Conservation (phyloP, 2,888 invertebrate species). For the Dryomyza anilis region DNA sequence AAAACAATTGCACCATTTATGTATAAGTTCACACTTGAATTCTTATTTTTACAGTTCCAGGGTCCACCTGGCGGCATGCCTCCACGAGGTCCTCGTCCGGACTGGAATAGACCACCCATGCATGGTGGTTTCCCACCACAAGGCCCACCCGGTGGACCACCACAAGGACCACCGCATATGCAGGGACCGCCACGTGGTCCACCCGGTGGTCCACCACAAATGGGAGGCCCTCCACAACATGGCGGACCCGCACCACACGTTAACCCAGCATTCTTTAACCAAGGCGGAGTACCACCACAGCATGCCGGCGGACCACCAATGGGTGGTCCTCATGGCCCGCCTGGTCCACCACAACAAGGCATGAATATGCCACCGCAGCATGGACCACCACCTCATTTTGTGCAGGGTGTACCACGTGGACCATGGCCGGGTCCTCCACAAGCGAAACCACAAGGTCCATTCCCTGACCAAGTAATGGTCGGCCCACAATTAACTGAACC, state of each 20-base stretch:
- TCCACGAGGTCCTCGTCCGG: conserved; percentile 67
- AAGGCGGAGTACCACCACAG: conserved; percentile 62
- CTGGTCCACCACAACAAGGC: conserved; percentile 62
- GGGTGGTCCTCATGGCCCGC: conserved; percentile 64
- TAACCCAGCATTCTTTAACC: conserved; percentile 95
- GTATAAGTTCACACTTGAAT: no score
- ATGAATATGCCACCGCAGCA: conserved; percentile 63
- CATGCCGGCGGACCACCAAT: conserved; percentile 65
- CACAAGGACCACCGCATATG: conserved; percentile 73
- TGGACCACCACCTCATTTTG: conserved; percentile 73
- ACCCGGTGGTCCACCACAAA: conserved; percentile 66
- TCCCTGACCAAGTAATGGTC: conserved; percentile 62
- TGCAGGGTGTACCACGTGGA: conserved; percentile 72
- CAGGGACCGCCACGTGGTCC: conserved; percentile 70
- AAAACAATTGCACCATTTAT: neutral
- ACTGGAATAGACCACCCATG: conserved; percentile 79
- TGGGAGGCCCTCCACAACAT: conserved; percentile 62
- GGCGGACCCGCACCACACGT: conserved; percentile 90
- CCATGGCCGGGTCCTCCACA: conserved; percentile 68
- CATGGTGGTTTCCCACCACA: conserved; percentile 69
- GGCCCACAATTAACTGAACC: conserved; percentile 79
- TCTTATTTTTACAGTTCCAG: conserved; percentile 55
- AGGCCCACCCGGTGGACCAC: conserved; percentile 65
- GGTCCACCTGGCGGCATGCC: conserved; percentile 64
- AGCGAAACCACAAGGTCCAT: conserved; percentile 57